Base-by-base conservation (phyloP, 2,888 invertebrate genomes). In the Meta bourneti region DNA sequence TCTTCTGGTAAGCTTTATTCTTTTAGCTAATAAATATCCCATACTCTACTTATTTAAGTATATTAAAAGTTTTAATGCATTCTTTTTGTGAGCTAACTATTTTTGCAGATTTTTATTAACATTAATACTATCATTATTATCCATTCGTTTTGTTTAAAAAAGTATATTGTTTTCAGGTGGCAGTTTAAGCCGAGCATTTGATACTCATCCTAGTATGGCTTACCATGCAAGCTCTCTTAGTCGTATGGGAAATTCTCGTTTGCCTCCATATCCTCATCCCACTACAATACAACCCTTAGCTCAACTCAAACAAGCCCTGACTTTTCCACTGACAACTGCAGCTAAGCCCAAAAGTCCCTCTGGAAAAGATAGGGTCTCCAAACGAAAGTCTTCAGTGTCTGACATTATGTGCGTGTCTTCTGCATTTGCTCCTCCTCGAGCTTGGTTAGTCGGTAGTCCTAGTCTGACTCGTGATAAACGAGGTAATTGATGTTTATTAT, bases 221-320 rank as follows among this genome's bases (percentile, higher is more conserved):
- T 93, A 92, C 74, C 88, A 93, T 19, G 84, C 93, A 16, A 84
- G 93, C n/a, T 77, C 89, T 34, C 48, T 91, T 1, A 93, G 93
- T 11, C 85, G 93, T 1, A 94, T 95, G 93, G 95, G 95, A 86
- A 99, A 99, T 96, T 98, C 98, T 13, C 96, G 98, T 61, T 96
- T 98, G 94, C 98, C 98, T 81, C 98, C 98, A 7, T 98, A 97
- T 95, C 98, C 98, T 13, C 96, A 97, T 94, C 98, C 99, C 16
- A 96, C 97, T 34, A 96, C 97, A 48, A 95, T 97, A 74, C 95
- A 96, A 94, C 98, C 99, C 1, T 95, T 98, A 93, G 98, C 98
- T 0, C 98, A 99, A 95, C 96, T 99, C 93, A 96, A 98, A 74
- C 96, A 95, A 93, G 94, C 94, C 16, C 92, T 95, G 61, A 93